These are phyloP conservation scores for Pangasianodon gigas DNA, from an alignment of 2,113 vertebrate genomes.

Conservation along the genomic window DNA sequence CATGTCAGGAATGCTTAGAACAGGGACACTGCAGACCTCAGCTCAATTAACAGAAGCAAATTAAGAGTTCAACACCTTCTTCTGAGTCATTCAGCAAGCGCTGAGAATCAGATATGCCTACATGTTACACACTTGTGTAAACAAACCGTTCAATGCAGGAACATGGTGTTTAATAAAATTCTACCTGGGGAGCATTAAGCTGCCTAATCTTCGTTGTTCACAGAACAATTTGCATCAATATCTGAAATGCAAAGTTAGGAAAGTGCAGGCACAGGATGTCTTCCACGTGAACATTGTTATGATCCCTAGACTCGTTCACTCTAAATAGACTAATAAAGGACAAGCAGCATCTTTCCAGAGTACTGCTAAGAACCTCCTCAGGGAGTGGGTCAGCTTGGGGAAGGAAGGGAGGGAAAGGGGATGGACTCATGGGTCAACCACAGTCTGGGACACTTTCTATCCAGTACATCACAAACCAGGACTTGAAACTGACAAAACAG, in stretches of 20 bases:
- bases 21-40: background rate
- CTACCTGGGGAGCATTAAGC: background rate
- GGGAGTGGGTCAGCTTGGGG: constrained; percentile 35
- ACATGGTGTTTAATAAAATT: background rate
- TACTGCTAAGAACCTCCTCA: constrained; percentile 24
- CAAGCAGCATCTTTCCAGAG: constrained; percentile 11
- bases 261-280: constrained; percentile 1
- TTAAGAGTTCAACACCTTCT: constrained; percentile 11
- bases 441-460: constrained; percentile 66
- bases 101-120: background rate
- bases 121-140: background rate
- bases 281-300: background rate
- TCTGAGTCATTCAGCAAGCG: background rate
- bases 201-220: constrained; percentile 17
- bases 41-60: background rate
- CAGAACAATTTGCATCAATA: constrained; percentile 48
- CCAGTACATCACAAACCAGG: constrained; percentile 53
- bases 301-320: background rate
- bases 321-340: constrained; percentile 1
- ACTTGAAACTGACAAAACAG: constrained; percentile 72
- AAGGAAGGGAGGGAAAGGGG: constrained; percentile 6
- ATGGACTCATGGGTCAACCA: constrained; percentile 62
- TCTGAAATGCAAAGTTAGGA: constrained; percentile 40
- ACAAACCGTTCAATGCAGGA: background rate
- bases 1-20: background rate